phyloP scores from a whole-genome alignment of 2,797 vertebrate species.

The Xenentodon cancila region DNA sequence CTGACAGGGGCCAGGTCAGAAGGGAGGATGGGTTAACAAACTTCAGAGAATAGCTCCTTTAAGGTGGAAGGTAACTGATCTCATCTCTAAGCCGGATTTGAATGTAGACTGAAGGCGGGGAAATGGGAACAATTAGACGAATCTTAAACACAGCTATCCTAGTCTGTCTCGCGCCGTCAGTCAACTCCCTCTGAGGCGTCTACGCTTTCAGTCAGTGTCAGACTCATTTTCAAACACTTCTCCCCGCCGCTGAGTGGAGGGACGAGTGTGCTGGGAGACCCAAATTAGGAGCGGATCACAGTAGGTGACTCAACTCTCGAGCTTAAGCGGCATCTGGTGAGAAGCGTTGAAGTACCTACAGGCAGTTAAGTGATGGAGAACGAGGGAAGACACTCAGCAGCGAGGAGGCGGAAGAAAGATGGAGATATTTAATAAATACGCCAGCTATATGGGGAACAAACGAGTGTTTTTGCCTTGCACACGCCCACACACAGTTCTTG shows the following conservation, averaged over 20 bases:
- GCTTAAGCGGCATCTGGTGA: constrained; percentile 73
- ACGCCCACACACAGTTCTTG: constrained; percentile 10
- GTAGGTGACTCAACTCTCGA: constrained; percentile 52
- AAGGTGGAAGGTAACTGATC: too few relatives aligned
- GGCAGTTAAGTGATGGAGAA: constrained; percentile 61
- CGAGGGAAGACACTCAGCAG: constrained; percentile 33
- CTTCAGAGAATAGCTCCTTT: too few relatives aligned
- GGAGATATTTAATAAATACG: constrained; percentile 62
- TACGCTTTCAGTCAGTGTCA: constrained; percentile 13
- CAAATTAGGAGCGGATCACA: constrained; percentile 67
- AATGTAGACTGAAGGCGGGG: not conserved
- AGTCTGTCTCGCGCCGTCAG: constrained; percentile 12
- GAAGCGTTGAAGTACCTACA: constrained; percentile 65
- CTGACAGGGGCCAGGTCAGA: constrained; percentile 58
- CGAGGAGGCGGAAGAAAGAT: constrained; percentile 6
- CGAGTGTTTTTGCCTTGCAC: not conserved
- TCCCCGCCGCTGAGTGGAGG: constrained; percentile 31
- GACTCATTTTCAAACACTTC: constrained; percentile 40
- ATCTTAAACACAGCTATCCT: constrained; percentile 24
- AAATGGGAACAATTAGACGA: constrained; percentile 16
- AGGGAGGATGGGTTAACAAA: not conserved
- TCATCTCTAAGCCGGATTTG: not conserved
- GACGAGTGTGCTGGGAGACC: constrained; percentile 28
- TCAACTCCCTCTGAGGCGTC: constrained; percentile 31
- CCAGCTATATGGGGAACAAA: constrained; percentile 61